phyloP scores from a whole-genome alignment of 23 tunicate genomes.

The Clavelina lepadiformis region DNA sequence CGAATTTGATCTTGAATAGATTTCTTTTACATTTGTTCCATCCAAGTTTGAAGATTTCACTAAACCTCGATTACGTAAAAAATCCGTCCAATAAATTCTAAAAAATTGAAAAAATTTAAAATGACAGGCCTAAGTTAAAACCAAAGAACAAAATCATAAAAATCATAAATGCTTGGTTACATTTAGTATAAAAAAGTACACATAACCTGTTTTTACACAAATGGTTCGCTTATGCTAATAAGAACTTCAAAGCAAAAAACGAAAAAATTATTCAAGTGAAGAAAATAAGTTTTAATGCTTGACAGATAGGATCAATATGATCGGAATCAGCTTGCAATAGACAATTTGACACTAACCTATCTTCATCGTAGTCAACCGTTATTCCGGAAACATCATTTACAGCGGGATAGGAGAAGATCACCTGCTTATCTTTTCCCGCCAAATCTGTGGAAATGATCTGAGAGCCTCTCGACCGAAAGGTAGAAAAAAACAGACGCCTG shows the following conservation, averaged over 20 bases:
- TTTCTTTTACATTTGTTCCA: constrained; percentile 27
- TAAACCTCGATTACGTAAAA: constrained; percentile 42
- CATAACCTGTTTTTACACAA: no score
- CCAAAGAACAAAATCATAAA: no score
- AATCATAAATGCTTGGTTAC: no score
- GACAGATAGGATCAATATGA: no score
- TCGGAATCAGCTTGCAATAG: no score
- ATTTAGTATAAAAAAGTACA: no score
- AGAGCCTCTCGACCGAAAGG: constrained; percentile 18
- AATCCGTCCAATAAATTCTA: constrained; percentile 76
- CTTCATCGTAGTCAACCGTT: constrained; percentile 38
- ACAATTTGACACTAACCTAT: constrained; percentile 27
- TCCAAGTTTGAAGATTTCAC: constrained; percentile 35
- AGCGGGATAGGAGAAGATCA: constrained; percentile 29
- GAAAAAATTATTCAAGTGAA: no score
- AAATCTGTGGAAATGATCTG: constrained; percentile 33
- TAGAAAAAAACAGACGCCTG: constrained; percentile 24
- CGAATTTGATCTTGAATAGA: constrained; percentile 25
- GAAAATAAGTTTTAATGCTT: no score
- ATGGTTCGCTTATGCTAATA: no score
- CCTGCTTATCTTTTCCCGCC: constrained; percentile 46
- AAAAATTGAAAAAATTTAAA: not conserved
- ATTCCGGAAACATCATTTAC: constrained; percentile 38
- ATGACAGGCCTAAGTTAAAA: no score
- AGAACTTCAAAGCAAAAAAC: no score